Base-by-base conservation (phyloP, 2,113 vertebrate genomes). In the Chrysemys picta region DNA sequence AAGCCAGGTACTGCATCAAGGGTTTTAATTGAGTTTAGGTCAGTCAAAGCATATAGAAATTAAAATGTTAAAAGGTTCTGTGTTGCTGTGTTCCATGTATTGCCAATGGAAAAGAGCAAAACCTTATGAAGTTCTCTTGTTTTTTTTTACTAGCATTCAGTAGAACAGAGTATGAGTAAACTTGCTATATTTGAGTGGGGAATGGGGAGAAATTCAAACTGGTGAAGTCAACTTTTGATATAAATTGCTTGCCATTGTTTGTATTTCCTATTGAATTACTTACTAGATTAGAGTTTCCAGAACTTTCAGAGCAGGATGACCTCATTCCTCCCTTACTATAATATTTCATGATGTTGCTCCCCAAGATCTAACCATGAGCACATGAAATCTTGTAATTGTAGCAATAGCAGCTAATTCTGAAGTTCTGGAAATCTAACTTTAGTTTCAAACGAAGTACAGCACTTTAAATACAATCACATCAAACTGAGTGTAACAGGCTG, bases 1-100 rank as follows among this genome's bases (percentile, higher is more conserved):
- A 97, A 99, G 99, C 94, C 99, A 99, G 99, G 99, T 99, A 98
- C 52, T 93, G 3, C 31, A 50, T 80, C 14, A 47, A 49, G 38
- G 12, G 19, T 78, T 88, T 93, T 93, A 56, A 80, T 21, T 45
- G 16, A 22, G 47, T 50, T 50, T 50, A 59, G 17, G 19, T 53
- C 49, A 56, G 35, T n/a, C 12, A 69, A 88, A 42, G 79, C 19
- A 1, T 80, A 6, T 84, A 52, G 82, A 80, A 85, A 50, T 22
- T 21, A 29, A 47, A 19, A n/a, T 83, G 52, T 89, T 92, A 59
- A 14, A 80, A 16, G 7, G 31, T 13, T 90, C 91, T 84, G 50
- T 89, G 29, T 49, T 90, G 84, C 8, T 1, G 5, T 81, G 92
- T 91, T 82, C n/a, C 80, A 24, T 11, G 9, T 72, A 38, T 47